Conservation (phyloP, 2,797 vertebrate genomes). For the Onychomys torridus region DNA sequence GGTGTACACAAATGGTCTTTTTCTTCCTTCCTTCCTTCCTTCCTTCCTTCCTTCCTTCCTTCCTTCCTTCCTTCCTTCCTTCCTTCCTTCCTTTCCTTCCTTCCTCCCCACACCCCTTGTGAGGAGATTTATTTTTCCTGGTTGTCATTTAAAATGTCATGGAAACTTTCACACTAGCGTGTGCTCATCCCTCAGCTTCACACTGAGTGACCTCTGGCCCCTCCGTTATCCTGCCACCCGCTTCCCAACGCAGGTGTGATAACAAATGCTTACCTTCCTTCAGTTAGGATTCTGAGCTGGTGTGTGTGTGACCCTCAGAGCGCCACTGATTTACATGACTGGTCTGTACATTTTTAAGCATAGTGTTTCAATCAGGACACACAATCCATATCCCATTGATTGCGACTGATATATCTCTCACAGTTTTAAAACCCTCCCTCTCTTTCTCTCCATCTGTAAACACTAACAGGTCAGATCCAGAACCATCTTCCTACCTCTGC, state of each 20-base stretch:
- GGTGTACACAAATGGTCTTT: neutral
- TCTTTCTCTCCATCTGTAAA: neutral
- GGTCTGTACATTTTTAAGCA: neutral
- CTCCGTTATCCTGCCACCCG: fast-evolving
- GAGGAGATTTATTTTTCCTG: neutral
- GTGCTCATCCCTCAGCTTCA: too few relatives aligned
- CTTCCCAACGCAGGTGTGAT: neutral
- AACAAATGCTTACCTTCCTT: neutral
- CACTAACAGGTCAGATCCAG: neutral
- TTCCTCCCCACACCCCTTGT: neutral
- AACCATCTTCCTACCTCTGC: neutral
- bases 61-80: neutral
- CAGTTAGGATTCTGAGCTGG: neutral
- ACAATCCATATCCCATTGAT: neutral
- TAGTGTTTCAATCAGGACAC: neutral
- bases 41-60: neutral
- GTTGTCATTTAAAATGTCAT: neutral
- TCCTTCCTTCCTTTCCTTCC: neutral
- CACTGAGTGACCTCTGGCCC: neutral
- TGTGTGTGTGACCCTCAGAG: neutral
- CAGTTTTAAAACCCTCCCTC: neutral
- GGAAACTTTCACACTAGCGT: neutral
- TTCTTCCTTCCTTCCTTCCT: neutral
- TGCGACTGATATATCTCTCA: neutral
- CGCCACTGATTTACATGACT: neutral